Evolutionary conservation across 1,140 invertebrate genomes (phyloP).

Genomic region (Solenopsis fugax): DNA sequence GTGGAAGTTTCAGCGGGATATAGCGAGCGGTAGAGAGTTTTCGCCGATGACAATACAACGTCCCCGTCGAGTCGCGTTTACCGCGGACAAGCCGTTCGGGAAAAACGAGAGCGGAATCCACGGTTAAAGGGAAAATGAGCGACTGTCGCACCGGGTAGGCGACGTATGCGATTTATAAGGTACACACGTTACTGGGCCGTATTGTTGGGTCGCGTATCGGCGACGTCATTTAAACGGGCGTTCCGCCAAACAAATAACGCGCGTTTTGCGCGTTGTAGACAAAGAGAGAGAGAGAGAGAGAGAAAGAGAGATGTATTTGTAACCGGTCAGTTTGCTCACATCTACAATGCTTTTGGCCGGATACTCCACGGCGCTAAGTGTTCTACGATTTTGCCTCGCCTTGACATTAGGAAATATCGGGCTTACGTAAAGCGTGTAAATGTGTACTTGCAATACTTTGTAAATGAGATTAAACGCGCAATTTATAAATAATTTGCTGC

Average conservation of each 20-base stretch:
- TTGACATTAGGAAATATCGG: constrained; percentile 29
- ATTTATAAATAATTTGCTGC: constrained; percentile 54
- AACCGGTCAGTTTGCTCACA: not conserved
- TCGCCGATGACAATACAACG: not conserved
- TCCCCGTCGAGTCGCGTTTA: not conserved
- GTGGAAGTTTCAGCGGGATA: not conserved
- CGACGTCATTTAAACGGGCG: constrained; percentile 52
- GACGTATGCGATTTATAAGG: constrained; percentile 41
- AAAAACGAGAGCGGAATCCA: not conserved
- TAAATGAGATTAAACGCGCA: constrained; percentile 24
- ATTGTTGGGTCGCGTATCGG: constrained; percentile 14
- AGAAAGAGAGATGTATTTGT: not conserved
- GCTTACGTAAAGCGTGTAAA: constrained; percentile 16
- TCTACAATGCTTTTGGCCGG: not conserved
- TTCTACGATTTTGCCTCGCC: not conserved
- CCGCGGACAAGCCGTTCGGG: not conserved
- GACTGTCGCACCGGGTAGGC: constrained; percentile 5
- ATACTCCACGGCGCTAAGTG: not conserved
- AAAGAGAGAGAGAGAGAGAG: not conserved
- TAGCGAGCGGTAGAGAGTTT: not conserved
- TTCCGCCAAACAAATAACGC: constrained; percentile 41
- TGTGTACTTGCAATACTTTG: not conserved
- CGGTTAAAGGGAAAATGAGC: constrained; percentile 33
- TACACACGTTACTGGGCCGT: not conserved
- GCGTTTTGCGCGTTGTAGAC: not conserved